Evolutionary conservation across 30 jellyfish, hydroid and myxozoan genomes (phyloP).

Genomic region (Rhopilema esculentum): DNA sequence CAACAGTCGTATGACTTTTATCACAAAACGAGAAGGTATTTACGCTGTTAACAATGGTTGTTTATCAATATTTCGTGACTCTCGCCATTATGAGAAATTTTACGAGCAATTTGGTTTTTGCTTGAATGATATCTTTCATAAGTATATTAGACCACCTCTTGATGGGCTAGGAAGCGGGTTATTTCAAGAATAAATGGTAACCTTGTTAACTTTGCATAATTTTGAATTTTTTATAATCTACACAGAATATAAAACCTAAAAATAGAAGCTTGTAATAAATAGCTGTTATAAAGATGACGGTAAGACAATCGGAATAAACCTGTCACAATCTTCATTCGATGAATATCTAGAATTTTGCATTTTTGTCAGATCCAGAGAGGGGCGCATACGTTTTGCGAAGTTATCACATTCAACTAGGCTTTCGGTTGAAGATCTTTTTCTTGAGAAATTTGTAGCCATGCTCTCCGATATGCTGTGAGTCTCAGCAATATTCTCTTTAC

Average conservation of each 20-base stretch:
- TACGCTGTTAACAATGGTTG: background rate
- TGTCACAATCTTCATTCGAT: background rate
- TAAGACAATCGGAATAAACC: background rate
- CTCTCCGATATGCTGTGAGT: background rate
- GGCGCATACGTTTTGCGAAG: constrained; percentile 32
- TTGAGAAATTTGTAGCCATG: constrained; percentile 6
- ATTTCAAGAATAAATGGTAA: no score
- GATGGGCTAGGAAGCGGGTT: no score
- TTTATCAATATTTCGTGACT: background rate
- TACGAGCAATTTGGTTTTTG: background rate
- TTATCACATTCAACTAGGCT: constrained; percentile 18
- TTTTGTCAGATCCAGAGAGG: constrained; percentile 11
- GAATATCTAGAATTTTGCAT: constrained; percentile 35
- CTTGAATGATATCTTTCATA: background rate
- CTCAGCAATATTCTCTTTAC: background rate
- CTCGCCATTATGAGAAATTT: background rate
- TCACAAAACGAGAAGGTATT: background rate
- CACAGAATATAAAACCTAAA: background rate
- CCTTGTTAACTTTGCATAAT: no score
- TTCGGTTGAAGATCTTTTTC: constrained; percentile 43
- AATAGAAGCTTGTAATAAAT: background rate
- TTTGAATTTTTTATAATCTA: background rate
- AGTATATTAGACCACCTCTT: background rate
- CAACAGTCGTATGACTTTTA: background rate
- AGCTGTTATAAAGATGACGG: background rate